Evolutionary conservation across 2,113 vertebrate species (phyloP), one percentile per base, ranked within the genome.

Genomic region (Melanocharis versteri): DNA sequence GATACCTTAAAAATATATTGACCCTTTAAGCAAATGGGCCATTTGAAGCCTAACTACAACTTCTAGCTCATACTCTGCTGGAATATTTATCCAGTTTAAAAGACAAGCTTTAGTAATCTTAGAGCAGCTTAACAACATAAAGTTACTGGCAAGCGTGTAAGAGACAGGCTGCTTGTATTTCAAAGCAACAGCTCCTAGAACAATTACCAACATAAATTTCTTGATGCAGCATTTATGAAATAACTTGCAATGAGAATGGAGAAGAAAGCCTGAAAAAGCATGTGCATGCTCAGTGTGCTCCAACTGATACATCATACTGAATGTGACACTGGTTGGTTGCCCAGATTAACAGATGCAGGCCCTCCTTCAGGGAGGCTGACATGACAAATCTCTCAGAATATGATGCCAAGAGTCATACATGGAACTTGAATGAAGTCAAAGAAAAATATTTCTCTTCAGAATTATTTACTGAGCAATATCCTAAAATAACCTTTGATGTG

Each of bases 291-390:
- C n/a, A 42, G 39, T 56, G 76, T 69, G 40, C 56, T 92, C 64
- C 78, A 88, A 18, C 0, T 60, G 80, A 87, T 26, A 66, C 35
- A 89, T 68, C 78, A 45, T 3, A 51, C 47, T 64, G 68, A 62
- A 72, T 0, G 4, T 62, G 54, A 80, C 77, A 22, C 66, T 90
- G 79, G 69, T 80, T 69, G 47, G 21, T 11, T 94, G 89, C 73
- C 86, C 92, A 96, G 87, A 88, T 66, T 57, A 92, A 64, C 69
- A 82, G 90, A 96, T 90, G 87, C 61, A 57, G 79, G 56, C 83
- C 64, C 66, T 90, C 70, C 85, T 92, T 94, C 75, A 62, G 66
- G 83, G 73, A 89, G 77, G 83, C 60, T 89, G 76, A 93, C 61
- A 90, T 79, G 60, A 90, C 48, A 69, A 89, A 96, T 91, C 64